These are phyloP conservation scores for Drosophila ambigua DNA, from an alignment of 1,140 invertebrate species.

Conservation along the genomic window DNA sequence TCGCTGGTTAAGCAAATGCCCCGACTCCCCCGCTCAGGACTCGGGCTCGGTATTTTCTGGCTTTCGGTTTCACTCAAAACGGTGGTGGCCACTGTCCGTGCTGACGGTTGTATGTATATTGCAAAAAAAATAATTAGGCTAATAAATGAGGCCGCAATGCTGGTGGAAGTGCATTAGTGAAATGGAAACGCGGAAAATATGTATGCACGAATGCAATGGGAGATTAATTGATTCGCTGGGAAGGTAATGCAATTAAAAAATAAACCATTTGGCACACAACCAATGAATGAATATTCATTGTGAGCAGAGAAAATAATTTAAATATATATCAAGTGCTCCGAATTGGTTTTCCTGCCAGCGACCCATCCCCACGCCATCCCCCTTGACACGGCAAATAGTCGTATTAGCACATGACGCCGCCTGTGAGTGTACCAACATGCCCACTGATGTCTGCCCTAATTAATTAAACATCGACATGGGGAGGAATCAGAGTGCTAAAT, in stretches of 20 bases:
- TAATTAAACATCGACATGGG: constrained; percentile 6
- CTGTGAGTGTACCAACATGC: constrained; percentile 7
- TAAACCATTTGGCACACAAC: constrained; percentile 2
- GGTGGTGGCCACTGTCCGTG: not conserved
- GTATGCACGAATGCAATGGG: not conserved
- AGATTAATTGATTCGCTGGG: not conserved
- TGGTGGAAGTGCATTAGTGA: constrained; percentile 47
- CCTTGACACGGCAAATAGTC: not conserved
- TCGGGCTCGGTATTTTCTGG: constrained; percentile 19
- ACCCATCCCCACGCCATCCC: too few species aligned
- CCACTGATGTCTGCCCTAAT: constrained; percentile 5
- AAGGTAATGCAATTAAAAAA: constrained; percentile 27
- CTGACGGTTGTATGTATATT: too few species aligned
- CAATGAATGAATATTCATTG: too few species aligned
- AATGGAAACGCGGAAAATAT: constrained; percentile 46
- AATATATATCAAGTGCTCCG: too few species aligned
- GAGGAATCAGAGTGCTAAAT: constrained; percentile 15
- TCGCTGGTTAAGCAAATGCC: constrained; percentile 45
- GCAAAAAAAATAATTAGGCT: constrained; percentile 58
- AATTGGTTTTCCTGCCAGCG: too few species aligned
- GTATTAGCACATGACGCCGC: not conserved
- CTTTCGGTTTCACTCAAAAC: constrained; percentile 51
- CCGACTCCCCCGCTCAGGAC: too few species aligned
- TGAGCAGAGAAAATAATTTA: too few species aligned
- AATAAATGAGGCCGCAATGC: constrained; percentile 64